These are phyloP conservation scores for Orchesella flavescens DNA, from an alignment of 2,888 invertebrate species.

Conservation along the genomic window DNA sequence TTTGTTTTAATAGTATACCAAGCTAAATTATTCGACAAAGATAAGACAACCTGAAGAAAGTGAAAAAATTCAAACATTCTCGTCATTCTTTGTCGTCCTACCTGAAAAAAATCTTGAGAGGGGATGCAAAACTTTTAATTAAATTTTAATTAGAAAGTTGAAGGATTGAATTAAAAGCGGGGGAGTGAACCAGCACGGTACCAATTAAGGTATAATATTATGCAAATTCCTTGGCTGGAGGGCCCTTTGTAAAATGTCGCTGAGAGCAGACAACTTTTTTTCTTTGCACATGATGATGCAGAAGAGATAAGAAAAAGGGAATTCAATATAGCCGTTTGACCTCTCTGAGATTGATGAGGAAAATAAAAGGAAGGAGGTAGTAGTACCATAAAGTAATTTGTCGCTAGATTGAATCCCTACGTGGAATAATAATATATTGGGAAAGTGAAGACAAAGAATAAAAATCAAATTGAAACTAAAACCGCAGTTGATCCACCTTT, in stretches of 20 bases:
- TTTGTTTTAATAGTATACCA: too few species aligned
- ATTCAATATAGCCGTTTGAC: conserved; percentile 12
- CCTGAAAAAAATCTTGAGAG: conserved; percentile 6
- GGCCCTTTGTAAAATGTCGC: too few species aligned
- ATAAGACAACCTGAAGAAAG: too few species aligned
- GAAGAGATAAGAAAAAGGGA: conserved; percentile 1
- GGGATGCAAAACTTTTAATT: conserved; percentile 41
- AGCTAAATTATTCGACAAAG: too few species aligned
- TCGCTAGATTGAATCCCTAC: too few species aligned
- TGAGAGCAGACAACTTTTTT: too few species aligned
- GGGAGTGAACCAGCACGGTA: background rate
- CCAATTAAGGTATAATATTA: background rate
- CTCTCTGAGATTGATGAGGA: background rate
- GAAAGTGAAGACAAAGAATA: too few species aligned
- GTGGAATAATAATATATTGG: too few species aligned
- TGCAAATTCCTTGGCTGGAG: too few species aligned
- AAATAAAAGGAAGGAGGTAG: too few species aligned
- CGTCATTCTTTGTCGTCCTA: background rate
- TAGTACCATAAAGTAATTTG: too few species aligned
- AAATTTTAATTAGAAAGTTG: conserved; percentile 58
- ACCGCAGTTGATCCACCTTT: background rate
- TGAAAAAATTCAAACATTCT: too few species aligned
- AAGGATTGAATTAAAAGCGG: background rate
- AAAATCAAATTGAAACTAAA: conserved; percentile 11
- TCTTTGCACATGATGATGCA: background rate